Evolutionary conservation across 2,113 vertebrate species (phyloP), one percentile per base, ranked within the genome.

Genomic region (Xiphophorus hellerii): DNA sequence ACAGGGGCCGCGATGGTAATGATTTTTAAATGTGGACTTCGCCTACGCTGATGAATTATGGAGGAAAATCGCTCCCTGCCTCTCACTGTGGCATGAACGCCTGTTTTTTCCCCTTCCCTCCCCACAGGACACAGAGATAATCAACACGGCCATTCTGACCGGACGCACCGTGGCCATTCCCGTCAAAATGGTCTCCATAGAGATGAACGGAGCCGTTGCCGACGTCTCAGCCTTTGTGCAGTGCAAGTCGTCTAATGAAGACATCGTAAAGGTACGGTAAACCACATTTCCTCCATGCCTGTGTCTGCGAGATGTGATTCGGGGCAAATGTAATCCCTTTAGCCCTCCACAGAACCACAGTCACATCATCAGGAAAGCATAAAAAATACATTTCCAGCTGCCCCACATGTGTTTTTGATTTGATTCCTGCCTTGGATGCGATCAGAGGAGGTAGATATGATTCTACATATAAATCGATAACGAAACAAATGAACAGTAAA

Each of bases 121-220:
- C 68, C 61, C 9, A 1, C 70, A 99, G 98, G 98, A 99, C 90
- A 99, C 97, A 0, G 98, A 99, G 88, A 99, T 99, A 80, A 99
- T 99, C 94, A 99, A 99, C 90, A 99, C 98, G 0, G 98, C 98
- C 82, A 96, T 99, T 85, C 94, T 99, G 88, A 99, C 98, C 0
- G 98, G 98, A 31, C 92, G 97, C 77, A 99, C 98, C 0, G 98
- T 99, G 74, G 97, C 98, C 91, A 97, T 99, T 44, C 98, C 98
- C 0, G 96, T 99, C 79, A 99, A 99, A 89, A 97, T 99, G 91
- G 96, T 99, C 0, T 97, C 98, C 88, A 96, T 99, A 1, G 98
- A 99, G 92, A 95, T 97, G 87, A 97, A 94, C 0, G 98, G 98
- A 0, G 82, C 78, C 0, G 92, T 98, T 25, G 95, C 96, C 0